Percentiles rank a stretch among this genome's conserved stretches.
Evolutionary conservation across 1,140 invertebrate species (phyloP).

Genomic region (Pseudomyrmex flavicornis): DNA sequence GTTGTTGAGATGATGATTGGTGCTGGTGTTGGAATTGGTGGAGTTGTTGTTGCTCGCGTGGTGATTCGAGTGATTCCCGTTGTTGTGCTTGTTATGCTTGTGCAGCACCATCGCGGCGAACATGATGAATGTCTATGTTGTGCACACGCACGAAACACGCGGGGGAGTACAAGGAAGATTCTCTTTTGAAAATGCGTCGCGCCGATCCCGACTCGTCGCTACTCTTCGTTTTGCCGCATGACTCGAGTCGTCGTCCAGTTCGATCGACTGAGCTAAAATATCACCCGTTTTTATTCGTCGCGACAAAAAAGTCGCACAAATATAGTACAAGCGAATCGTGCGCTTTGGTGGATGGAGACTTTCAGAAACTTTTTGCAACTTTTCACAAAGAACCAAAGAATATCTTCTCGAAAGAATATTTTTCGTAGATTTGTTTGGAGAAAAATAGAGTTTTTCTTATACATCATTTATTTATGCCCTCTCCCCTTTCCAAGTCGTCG

Average conservation of each 20-base stretch:
- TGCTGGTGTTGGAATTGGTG: constrained; percentile 45
- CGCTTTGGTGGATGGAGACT: constrained; percentile 45
- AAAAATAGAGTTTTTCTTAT: too few species aligned
- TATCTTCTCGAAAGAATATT: not conserved
- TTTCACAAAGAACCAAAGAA: not conserved
- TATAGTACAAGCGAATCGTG: not conserved
- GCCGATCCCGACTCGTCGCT: constrained; percentile 54
- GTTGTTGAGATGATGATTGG: constrained; percentile 74
- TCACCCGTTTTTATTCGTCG: constrained; percentile 28
- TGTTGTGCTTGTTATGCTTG: constrained; percentile 81
- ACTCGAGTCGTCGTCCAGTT: constrained; percentile 30
- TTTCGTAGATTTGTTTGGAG: not conserved
- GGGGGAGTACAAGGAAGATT: constrained; percentile 30
- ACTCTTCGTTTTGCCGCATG: constrained; percentile 58
- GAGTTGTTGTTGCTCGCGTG: constrained; percentile 76
- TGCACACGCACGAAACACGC: constrained; percentile 26
- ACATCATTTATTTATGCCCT: too few species aligned
- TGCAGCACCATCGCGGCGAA: constrained; percentile 84
- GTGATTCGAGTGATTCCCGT: constrained; percentile 76
- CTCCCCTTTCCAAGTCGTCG: too few species aligned
- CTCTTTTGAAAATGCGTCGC: constrained; percentile 21
- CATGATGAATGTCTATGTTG: constrained; percentile 72
- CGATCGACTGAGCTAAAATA: constrained; percentile 53
- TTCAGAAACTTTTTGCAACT: constrained; percentile 28
- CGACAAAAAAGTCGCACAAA: not conserved